A percentile compares a stretch with the other conserved stretches of the same genome.
These are phyloP conservation scores for Orius laevigatus DNA, from an alignment of 1,140 invertebrate species.

Conservation along the genomic window DNA sequence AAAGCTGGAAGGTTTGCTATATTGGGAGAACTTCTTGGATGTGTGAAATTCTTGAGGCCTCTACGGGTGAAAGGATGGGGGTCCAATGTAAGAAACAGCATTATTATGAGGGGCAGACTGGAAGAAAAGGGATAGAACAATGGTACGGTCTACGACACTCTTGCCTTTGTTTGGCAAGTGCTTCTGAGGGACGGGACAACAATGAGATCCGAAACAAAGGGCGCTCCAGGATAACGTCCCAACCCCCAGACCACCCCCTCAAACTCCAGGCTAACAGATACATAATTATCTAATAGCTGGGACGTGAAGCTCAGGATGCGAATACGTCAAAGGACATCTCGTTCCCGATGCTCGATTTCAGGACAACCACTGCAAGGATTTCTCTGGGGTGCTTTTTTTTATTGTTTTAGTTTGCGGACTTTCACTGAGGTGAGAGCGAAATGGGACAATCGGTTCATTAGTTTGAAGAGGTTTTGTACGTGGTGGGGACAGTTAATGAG, in stretches of 20 bases:
- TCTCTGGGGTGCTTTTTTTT: too few relatives aligned
- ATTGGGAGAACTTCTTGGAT: background rate
- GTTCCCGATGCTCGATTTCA: too few relatives aligned
- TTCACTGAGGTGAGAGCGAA: too few relatives aligned
- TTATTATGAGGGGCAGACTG: slow-evolving; percentile 13
- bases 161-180: slow-evolving; percentile 19
- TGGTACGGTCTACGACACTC: slow-evolving; percentile 13
- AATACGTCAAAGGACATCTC: too few relatives aligned
- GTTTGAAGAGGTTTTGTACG: too few relatives aligned
- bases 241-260: slow-evolving; percentile 3
- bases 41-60: background rate
- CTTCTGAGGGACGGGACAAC: slow-evolving; percentile 13
- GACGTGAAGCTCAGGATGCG: background rate
- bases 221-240: slow-evolving; percentile 17
- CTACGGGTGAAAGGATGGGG: background rate
- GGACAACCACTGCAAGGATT: too few relatives aligned
- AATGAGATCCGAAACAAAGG: slow-evolving; percentile 20
- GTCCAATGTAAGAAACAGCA: slow-evolving; percentile 12
- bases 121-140: slow-evolving; percentile 12
- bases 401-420: too few relatives aligned
- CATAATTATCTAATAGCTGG: slow-evolving; percentile 8
- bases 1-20: background rate
- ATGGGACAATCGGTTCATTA: too few relatives aligned
- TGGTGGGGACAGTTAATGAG: too few relatives aligned
- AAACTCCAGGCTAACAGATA: background rate